A percentile compares a stretch with the other conserved stretches of the same genome.
phyloP scores from a whole-genome alignment of 1,140 invertebrate species.

The Procambarus virginalis region DNA sequence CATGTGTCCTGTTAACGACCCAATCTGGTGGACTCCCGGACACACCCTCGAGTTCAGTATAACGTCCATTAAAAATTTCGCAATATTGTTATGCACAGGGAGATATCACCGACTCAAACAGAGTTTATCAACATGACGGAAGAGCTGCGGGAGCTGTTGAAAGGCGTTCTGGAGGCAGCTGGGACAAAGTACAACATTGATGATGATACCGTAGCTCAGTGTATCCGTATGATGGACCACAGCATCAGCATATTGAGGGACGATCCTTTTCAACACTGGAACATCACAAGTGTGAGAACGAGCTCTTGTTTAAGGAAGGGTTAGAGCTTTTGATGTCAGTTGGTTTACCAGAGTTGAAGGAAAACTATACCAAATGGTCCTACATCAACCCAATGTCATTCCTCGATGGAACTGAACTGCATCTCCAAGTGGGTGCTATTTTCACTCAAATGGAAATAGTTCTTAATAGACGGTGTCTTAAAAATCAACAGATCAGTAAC shows the following conservation, averaged over 20 bases:
- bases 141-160: neutral
- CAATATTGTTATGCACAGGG: neutral
- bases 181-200: neutral
- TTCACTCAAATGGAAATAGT: constrained; percentile 32
- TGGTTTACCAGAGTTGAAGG: neutral
- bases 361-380: constrained; percentile 3
- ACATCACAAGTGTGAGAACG: constrained; percentile 12
- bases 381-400: constrained; percentile 39
- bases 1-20: neutral
- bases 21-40: too few species aligned
- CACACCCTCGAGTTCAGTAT: neutral
- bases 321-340: neutral
- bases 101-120: neutral
- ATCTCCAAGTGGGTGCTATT: neutral
- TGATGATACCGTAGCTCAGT: neutral
- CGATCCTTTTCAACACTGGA: neutral
- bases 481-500: too few species aligned
- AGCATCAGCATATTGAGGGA: constrained; percentile 5
- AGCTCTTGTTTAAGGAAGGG: neutral
- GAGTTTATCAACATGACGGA: constrained; percentile 8
- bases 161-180: neutral
- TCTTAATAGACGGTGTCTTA: neutral
- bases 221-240: neutral
- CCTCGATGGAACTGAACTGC: constrained; percentile 2
- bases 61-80: neutral